Conservation (phyloP, 2,797 vertebrate genomes). For the Sebastes taczanowskii region DNA sequence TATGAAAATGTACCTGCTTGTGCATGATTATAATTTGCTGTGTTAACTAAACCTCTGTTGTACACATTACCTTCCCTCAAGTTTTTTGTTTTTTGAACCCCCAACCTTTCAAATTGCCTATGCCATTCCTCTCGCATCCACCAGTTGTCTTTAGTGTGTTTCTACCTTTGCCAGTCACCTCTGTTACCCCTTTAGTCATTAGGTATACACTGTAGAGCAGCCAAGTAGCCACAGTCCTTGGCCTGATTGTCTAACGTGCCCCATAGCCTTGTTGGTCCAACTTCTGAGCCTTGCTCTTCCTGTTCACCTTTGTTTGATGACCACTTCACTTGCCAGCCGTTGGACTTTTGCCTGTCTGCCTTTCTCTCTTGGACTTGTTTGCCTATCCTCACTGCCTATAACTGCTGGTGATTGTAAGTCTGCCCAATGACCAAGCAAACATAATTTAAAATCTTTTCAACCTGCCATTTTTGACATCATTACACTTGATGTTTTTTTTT, state of each 20-base stretch:
- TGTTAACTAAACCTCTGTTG: no score
- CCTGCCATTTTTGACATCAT: not conserved
- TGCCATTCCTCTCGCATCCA: not conserved
- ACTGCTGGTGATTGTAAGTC: not conserved
- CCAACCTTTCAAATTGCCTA: not conserved
- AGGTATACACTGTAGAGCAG: not conserved
- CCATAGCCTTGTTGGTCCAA: not conserved
- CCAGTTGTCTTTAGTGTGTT: not conserved
- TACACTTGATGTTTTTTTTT: no score
- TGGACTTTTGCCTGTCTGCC: not conserved
- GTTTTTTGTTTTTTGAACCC: no score
- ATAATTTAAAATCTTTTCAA: not conserved
- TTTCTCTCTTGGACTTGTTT: not conserved
- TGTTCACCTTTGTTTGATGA: not conserved
- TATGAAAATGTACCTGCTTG: no score
- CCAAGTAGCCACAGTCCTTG: not conserved
- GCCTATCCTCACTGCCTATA: not conserved
- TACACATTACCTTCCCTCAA: no score
- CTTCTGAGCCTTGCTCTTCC: not conserved
- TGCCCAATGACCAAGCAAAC: not conserved
- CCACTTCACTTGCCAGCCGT: not conserved
- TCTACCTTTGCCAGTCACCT: not conserved
- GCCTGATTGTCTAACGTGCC: not conserved
- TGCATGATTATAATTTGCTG: no score
- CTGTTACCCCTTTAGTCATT: not conserved